Base-by-base conservation (phyloP, 1,140 invertebrate genomes). In the Periplaneta americana region DNA sequence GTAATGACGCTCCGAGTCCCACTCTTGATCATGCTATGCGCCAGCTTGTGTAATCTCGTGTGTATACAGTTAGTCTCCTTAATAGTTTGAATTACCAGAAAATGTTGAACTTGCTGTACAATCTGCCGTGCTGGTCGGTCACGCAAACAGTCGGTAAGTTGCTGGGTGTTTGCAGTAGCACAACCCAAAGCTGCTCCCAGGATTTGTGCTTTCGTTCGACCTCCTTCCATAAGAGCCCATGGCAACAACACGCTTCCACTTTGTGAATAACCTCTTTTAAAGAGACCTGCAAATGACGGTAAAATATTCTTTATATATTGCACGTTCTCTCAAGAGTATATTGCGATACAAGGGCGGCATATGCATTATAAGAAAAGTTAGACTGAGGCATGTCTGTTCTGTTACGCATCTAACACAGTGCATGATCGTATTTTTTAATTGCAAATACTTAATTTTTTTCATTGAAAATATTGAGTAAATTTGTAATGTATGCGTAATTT, bases 161-260 rank as follows among this genome's bases (percentile, higher is more conserved):
- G 82, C 18, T 35, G 4, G 10, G 8, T 34, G 15, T 17, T 13
- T 76, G 31, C 0, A 11, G 81, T 83, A 2, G 86, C 85, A 83
- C 91, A 92, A 83, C 90, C 90, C 15, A 92, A 84, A 10, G 85
- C 85, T 22, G 84, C 81, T 10, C 88, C 89, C 22, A 92, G 84
- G 82, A 88, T 85, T 13, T 87, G 83, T 0, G 91, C 88, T 83
- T 89, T 89, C 57, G 86, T 85, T 5, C 86, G 83, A 0, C 90
- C 88, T 77, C 90, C 86, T 39, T 87, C 84, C 32, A 88, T 89
- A 33, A 90, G 85, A 0, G 91, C 92, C 93, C 90, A 94, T 34
- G 88, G 88, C 77, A 88, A 89, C 9, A 93, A 84, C 18, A 91
- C 91, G n/a, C 91, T 91, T n/a, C 92, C 92, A 83, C 90, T 91